These are phyloP conservation scores for Smittia sp. DNA, from an alignment of 2,888 invertebrate species.

Conservation along the genomic window DNA sequence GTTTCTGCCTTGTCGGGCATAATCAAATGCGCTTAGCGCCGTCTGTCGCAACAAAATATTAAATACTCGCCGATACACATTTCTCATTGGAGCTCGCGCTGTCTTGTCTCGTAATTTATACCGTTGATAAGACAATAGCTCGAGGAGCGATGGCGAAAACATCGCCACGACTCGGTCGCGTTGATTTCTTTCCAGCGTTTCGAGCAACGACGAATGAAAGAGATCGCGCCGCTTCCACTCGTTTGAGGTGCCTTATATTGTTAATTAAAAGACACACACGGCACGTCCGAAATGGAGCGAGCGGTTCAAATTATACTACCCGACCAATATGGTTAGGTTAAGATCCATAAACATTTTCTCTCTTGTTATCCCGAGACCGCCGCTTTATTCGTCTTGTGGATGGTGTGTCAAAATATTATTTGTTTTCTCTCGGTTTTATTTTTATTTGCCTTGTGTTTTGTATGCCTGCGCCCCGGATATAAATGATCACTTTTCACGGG, in stretches of 20 bases:
- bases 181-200: neutral
- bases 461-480: conserved; percentile 11
- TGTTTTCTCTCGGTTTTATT: conserved; percentile 15
- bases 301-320: conserved; percentile 12
- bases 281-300: neutral
- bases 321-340: conserved; percentile 25
- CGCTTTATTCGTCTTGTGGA: neutral
- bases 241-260: conserved; percentile 38
- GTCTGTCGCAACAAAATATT: conserved; percentile 25
- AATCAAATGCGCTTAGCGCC: conserved; percentile 35
- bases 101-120: neutral
- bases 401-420: conserved; percentile 32
- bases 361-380: neutral
- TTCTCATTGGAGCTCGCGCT: neutral
- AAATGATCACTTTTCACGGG: conserved; percentile 21
- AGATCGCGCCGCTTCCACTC: neutral
- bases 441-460: conserved; percentile 1
- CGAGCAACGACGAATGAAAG: conserved; percentile 5
- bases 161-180: neutral
- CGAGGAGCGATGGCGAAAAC: neutral
- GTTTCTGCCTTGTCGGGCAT: neutral
- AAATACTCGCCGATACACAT: conserved; percentile 1
- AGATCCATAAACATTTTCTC: conserved; percentile 24
- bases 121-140: conserved; percentile 3
- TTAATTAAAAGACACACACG: conserved; percentile 31